These are phyloP conservation scores for Eueremaeus valkanovi DNA, from an alignment of 2,888 invertebrate genomes.

Conservation along the genomic window DNA sequence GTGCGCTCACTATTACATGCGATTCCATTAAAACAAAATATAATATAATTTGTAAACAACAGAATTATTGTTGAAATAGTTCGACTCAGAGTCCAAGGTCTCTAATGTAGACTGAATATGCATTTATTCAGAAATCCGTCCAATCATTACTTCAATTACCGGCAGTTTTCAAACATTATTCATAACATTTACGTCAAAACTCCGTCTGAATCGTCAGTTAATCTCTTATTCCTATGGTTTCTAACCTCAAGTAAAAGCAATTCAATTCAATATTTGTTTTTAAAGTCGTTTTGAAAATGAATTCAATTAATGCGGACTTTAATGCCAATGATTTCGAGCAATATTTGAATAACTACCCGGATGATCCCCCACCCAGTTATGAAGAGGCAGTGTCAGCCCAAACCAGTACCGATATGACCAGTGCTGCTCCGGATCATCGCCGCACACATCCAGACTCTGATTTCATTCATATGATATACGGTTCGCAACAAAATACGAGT, in stretches of 20 bases:
- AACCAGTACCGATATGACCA: neutral
- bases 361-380: conserved; percentile 25
- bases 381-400: neutral
- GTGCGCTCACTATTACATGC: no score
- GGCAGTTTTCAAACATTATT: no score
- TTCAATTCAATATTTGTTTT: neutral
- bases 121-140: no score
- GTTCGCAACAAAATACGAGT: neutral
- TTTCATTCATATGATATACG: conserved; percentile 12
- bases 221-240: neutral
- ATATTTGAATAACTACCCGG: neutral
- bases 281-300: neutral
- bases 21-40: no score
- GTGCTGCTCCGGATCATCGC: neutral
- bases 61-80: no score
- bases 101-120: no score
- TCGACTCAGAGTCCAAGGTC: no score
- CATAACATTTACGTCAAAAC: no score
- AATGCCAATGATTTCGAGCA: neutral
- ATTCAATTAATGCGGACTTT: neutral
- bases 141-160: no score
- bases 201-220: neutral
- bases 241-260: neutral
- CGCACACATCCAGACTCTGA: neutral
- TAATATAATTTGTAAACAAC: no score